Conservation (phyloP, 2,888 invertebrate genomes). For the Ryuthela nishihirai region DNA sequence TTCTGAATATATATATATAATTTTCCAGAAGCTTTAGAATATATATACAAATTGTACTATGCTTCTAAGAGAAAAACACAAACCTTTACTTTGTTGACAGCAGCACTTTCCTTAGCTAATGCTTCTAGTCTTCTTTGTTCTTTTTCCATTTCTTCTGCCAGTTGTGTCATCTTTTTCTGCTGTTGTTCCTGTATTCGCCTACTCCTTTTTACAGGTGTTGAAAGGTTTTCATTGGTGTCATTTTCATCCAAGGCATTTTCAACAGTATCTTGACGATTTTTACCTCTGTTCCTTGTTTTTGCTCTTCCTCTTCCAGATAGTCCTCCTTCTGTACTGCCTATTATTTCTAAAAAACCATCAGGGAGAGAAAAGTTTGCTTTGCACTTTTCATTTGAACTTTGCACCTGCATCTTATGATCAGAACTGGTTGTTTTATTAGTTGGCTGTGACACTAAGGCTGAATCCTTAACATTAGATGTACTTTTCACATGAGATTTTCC, state of each 20-base stretch:
- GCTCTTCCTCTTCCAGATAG: slow-evolving; percentile 4
- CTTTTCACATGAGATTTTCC: no score
- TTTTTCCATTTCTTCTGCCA: slow-evolving; percentile 34
- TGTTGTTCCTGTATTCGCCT: slow-evolving; percentile 63
- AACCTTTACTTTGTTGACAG: slow-evolving; percentile 9
- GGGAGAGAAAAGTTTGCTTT: slow-evolving; percentile 20
- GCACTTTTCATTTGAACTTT: no score
- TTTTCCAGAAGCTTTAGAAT: not conserved
- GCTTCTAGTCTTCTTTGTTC: slow-evolving; percentile 41
- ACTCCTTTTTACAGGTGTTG: slow-evolving; percentile 39
- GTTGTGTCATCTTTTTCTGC: slow-evolving; percentile 40
- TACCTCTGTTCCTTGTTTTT: slow-evolving; percentile 36
- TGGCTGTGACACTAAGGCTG: no score
- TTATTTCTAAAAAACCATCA: slow-evolving; percentile 33
- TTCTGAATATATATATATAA: not conserved
- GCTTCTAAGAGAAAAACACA: not conserved
- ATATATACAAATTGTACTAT: no score
- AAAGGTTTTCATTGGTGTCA: slow-evolving; percentile 43
- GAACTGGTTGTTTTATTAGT: no score
- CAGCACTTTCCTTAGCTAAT: slow-evolving; percentile 25
- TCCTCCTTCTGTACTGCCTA: slow-evolving; percentile 7
- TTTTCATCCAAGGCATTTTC: slow-evolving; percentile 48
- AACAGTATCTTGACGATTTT: slow-evolving; percentile 41
- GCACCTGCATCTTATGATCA: no score
- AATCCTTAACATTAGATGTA: no score